Percentiles rank a stretch among this genome's conserved stretches.
Evolutionary conservation across 1,140 invertebrate genomes (phyloP).

Genomic region (Thrips palmi): DNA sequence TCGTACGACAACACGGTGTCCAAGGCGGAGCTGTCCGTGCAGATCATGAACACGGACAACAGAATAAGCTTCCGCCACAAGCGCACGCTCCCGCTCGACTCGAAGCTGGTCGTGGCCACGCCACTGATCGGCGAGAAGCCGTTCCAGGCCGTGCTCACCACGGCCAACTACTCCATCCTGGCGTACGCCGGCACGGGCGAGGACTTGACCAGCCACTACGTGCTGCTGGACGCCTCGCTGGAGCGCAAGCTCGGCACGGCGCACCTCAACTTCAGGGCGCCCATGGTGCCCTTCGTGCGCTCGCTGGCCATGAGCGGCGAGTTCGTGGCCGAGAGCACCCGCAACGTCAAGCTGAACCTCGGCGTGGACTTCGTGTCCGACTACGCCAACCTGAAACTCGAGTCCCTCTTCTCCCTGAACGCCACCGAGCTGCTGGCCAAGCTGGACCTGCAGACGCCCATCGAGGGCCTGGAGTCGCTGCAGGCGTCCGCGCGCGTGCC

Average conservation of each 20-base stretch:
- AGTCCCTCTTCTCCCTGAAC: neutral
- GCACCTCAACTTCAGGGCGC: slow-evolving; percentile 3
- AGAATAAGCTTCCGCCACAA: too few relatives aligned
- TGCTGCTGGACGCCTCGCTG: slow-evolving; percentile 3
- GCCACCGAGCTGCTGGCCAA: neutral
- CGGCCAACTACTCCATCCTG: slow-evolving; percentile 1
- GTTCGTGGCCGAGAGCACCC: neutral
- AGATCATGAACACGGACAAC: too few relatives aligned
- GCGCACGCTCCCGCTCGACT: too few relatives aligned
- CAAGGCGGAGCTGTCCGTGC: too few relatives aligned
- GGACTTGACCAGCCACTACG: neutral
- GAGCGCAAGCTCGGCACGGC: neutral
- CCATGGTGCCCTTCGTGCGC: slow-evolving; percentile 2
- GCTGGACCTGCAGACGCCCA: neutral
- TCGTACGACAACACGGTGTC: too few relatives aligned
- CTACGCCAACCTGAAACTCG: neutral
- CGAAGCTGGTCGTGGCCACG: too few relatives aligned
- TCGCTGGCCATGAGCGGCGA: neutral
- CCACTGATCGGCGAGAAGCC: too few relatives aligned
- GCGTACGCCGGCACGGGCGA: slow-evolving; percentile 2
- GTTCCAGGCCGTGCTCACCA: neutral
- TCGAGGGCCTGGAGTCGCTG: neutral
- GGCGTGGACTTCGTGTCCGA: slow-evolving; percentile 4
- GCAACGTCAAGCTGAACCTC: neutral
- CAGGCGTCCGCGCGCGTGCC: slow-evolving; percentile 1